Conservation (phyloP, 2,113 vertebrate species). For the Caretta caretta region DNA sequence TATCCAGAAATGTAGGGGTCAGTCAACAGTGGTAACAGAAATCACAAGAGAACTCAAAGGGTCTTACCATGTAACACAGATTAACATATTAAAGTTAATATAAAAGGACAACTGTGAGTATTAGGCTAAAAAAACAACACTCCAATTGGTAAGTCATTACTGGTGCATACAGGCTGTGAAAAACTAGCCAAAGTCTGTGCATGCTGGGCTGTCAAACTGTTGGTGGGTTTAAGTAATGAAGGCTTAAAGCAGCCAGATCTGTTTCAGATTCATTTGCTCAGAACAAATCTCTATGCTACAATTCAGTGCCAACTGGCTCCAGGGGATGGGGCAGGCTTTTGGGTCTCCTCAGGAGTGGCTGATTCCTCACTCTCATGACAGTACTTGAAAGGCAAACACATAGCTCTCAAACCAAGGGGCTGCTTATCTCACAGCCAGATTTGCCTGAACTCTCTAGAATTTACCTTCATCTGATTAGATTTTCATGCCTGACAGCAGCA, state of each 20-base stretch:
- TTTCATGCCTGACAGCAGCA: slow-evolving; percentile 7
- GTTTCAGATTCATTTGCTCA: slow-evolving; percentile 23
- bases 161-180: slow-evolving; percentile 43
- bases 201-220: slow-evolving; percentile 45
- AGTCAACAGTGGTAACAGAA: slow-evolving; percentile 69
- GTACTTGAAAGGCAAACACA: neutral
- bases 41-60: slow-evolving; percentile 70
- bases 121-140: slow-evolving; percentile 48
- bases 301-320: neutral
- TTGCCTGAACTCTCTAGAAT: slow-evolving; percentile 18
- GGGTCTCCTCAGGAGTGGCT: neutral
- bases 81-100: slow-evolving; percentile 51
- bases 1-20: slow-evolving; percentile 64
- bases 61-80: neutral
- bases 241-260: slow-evolving; percentile 35
- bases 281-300: slow-evolving; percentile 19
- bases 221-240: slow-evolving; percentile 51
- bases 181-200: neutral
- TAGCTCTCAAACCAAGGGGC: neutral
- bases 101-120: slow-evolving; percentile 55
- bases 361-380: neutral
- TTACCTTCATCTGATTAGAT: slow-evolving; percentile 1
- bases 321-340: neutral
- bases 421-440: neutral
- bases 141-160: slow-evolving; percentile 57